Evolutionary conservation across 2,888 invertebrate species (phyloP), one percentile per base, ranked within the genome.

Genomic region (Alviniconcha strummeri): DNA sequence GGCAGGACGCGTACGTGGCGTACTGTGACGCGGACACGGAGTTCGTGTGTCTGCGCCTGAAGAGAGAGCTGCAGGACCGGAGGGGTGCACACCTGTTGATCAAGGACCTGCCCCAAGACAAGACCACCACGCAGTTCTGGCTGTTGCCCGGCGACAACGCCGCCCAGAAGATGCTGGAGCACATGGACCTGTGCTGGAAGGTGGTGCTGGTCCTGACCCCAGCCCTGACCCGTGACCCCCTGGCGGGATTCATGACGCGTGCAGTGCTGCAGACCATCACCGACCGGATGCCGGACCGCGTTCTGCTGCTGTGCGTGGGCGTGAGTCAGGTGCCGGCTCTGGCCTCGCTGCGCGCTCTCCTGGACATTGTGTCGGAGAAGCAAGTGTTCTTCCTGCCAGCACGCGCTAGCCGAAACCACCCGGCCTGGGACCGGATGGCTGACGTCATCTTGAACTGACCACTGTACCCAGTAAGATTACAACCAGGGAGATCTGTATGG

Each of bases 141-240:
- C 52, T 54, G 15, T 17, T 52, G 13, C 75, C 75, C 13, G 75
- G 75, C 17, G 75, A 75, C 75, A 75, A 75, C 52, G 75, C 13
- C 36, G 52, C 55, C 13, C 15, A 75, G 75, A 75, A 75, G 55
- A 75, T 75, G 52, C 75, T 75, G 75, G 52, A 75, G 8, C 75
- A 75, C 52, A 75, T 75, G 13, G 75, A 75, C 52, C 11, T 75
- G 52, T 75, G 75, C 52, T 75, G 75, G 75, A 75, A 75, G 75
- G 75, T 69, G 13, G 69, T 69, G 6, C 69, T 69, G 69, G 69
- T 69, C 69, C 69, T 75, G 75, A 75, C 75, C 11, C 11, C 52
- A 13, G 19, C 75, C 75, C 75, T 36, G 52, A 13, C 52, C 7
- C 36, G 17, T 7, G 75, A 75, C 75, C 52, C 75, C 5, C 2